Evolutionary conservation across 2,113 vertebrate species (phyloP).

Genomic region (Phyllostomus discolor): DNA sequence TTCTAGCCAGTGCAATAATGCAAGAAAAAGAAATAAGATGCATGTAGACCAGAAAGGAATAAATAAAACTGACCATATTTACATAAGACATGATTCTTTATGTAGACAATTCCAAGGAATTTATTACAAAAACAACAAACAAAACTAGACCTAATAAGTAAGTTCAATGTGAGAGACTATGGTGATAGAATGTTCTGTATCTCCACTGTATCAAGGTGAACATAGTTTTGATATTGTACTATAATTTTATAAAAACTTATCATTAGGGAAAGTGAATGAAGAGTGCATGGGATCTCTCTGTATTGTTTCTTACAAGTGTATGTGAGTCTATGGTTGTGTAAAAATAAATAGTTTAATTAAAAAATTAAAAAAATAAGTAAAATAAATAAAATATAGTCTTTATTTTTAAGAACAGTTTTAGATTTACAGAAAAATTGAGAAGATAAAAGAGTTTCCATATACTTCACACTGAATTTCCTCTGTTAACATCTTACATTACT

Average conservation of each 20-base stretch:
- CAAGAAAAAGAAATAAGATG: no score
- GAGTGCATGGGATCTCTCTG: no score
- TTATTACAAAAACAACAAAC: not conserved
- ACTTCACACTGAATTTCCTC: not conserved
- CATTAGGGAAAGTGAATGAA: no score
- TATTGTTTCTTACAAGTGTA: not conserved
- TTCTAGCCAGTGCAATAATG: no score
- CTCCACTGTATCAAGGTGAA: not conserved
- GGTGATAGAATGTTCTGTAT: not conserved
- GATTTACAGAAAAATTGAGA: not conserved
- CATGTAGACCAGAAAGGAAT: no score
- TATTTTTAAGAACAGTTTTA: conserved; percentile 26
- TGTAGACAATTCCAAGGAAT: not conserved
- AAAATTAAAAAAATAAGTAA: no score
- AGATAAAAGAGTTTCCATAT: not conserved
- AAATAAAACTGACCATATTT: not conserved
- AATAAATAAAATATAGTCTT: not conserved
- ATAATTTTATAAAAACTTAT: no score
- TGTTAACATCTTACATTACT: not conserved
- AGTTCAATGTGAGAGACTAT: not conserved
- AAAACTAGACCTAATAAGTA: not conserved
- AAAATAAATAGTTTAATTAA: not conserved
- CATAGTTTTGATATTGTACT: no score
- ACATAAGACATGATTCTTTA: not conserved
- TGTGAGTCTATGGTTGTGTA: not conserved